A percentile compares a stretch with the other conserved stretches of the same genome.
Conservation (phyloP, 2,888 invertebrate genomes). For the Drosophila meridiana region DNA sequence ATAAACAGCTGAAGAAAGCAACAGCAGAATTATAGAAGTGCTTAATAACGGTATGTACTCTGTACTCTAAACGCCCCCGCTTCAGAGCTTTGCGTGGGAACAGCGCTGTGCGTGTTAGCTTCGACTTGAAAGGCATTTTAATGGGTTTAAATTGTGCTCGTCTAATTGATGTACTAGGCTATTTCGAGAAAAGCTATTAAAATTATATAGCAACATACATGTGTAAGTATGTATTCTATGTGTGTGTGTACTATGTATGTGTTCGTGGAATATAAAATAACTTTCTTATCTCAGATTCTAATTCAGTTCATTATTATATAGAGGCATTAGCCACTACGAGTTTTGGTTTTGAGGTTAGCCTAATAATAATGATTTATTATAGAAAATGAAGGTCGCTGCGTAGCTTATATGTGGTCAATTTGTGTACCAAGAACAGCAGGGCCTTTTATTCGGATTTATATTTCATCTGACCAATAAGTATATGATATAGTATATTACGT, state of each 20-base stretch:
- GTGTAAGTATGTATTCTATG: background rate
- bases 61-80: background rate
- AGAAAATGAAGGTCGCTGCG: background rate
- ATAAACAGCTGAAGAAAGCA: constrained; percentile 36
- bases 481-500: background rate
- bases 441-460: background rate
- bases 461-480: background rate
- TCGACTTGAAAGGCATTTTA: constrained; percentile 14
- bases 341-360: background rate
- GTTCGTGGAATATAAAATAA: constrained; percentile 12
- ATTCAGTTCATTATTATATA: background rate
- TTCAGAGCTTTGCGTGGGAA: constrained; percentile 7
- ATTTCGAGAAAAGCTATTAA: constrained; percentile 14
- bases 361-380: background rate
- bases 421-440: background rate
- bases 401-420: background rate
- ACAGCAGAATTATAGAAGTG: constrained; percentile 17
- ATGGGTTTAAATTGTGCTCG: constrained; percentile 27
- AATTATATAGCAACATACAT: background rate
- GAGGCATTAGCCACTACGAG: background rate
- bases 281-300: constrained; percentile 8
- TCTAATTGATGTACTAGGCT: constrained; percentile 13
- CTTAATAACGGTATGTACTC: constrained; percentile 32
- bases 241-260: background rate
- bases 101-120: constrained; percentile 18